Percentiles rank a stretch among this genome's conserved stretches.
Evolutionary conservation across 2,888 invertebrate species (phyloP).

Genomic region (Erannis defoliaria): DNA sequence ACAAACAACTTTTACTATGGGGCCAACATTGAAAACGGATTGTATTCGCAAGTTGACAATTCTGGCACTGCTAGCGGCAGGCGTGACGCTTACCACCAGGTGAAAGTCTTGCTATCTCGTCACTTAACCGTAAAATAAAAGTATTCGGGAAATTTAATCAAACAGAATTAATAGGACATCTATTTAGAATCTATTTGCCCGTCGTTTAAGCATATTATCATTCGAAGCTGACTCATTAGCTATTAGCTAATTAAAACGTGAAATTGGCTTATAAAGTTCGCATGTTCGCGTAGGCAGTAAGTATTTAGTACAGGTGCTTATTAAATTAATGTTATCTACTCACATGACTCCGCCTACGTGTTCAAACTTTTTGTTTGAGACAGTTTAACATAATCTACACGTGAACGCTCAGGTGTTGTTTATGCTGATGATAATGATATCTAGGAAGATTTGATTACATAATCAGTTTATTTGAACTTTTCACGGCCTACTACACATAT

Average conservation of each 20-base stretch:
- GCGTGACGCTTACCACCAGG: too few species aligned
- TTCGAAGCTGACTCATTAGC: slow-evolving; percentile 13
- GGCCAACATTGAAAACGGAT: too few species aligned
- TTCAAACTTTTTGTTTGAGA: slow-evolving; percentile 4
- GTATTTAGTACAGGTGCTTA: slow-evolving; percentile 8
- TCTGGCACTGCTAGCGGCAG: too few species aligned
- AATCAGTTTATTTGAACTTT: too few species aligned
- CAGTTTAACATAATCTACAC: not conserved
- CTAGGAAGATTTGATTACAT: too few species aligned
- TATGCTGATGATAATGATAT: too few species aligned
- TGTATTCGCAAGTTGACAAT: too few species aligned
- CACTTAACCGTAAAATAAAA: not conserved
- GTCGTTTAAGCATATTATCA: not conserved
- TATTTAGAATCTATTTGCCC: not conserved
- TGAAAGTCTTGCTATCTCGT: too few species aligned
- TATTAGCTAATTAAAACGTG: slow-evolving; percentile 23
- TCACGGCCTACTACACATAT: too few species aligned
- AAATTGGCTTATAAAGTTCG: slow-evolving; percentile 19
- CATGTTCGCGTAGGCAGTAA: slow-evolving; percentile 8
- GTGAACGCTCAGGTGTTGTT: too few species aligned
- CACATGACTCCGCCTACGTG: slow-evolving; percentile 13
- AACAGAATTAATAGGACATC: not conserved
- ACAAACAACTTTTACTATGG: too few species aligned
- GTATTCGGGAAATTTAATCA: not conserved
- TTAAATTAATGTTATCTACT: slow-evolving; percentile 12